These are phyloP conservation scores for Melanerpes aurifrons DNA, from an alignment of 2,113 vertebrate genomes.

Conservation along the genomic window DNA sequence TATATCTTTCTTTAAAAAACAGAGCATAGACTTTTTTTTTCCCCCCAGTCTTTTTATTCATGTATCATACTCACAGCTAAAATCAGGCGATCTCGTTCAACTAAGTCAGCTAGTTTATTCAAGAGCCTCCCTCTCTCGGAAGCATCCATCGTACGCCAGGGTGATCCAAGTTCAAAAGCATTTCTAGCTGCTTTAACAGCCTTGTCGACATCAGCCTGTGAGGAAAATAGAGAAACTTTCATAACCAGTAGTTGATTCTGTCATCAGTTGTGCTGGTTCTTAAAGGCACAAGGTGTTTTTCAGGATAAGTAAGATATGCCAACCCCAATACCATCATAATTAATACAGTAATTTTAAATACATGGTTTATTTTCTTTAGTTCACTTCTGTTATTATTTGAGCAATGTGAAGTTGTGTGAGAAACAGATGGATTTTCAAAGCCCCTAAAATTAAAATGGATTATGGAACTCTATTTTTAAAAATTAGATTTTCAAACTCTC, in stretches of 20 bases:
- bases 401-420: background rate
- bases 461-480: background rate
- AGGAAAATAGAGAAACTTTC: background rate
- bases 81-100: slow-evolving; percentile 83
- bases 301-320: background rate
- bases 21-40: background rate
- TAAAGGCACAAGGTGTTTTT: background rate
- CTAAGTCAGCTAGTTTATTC: slow-evolving; percentile 83
- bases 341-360: background rate
- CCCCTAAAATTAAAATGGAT: background rate
- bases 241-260: background rate
- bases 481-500: background rate
- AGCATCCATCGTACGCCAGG: slow-evolving; percentile 89
- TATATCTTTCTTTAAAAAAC: background rate
- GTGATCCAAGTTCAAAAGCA: slow-evolving; percentile 86
- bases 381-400: background rate
- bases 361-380: background rate
- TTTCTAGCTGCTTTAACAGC: slow-evolving; percentile 86
- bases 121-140: slow-evolving; percentile 84
- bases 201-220: slow-evolving; percentile 83
- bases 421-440: background rate
- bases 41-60: background rate
- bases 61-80: slow-evolving; percentile 80
- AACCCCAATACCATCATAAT: background rate
- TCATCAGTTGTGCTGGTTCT: background rate